Evolutionary conservation across 2,113 vertebrate species (phyloP).

Genomic region (Gambusia holbrooki): DNA sequence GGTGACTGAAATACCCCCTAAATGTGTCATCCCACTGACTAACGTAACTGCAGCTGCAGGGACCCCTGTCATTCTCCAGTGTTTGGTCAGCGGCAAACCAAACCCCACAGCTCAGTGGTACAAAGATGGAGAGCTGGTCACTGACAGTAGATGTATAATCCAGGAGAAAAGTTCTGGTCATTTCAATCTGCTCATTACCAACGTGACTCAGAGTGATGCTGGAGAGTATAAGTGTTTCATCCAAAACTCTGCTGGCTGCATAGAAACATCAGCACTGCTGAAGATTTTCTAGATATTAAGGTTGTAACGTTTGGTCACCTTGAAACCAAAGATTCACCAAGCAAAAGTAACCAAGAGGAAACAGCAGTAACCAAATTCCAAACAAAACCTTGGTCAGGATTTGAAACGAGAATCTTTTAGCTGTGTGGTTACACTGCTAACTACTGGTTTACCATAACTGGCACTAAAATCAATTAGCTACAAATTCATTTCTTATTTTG

Average conservation of each 20-base stretch:
- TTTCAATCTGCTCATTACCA: slow-evolving; percentile 89
- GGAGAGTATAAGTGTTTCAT: slow-evolving; percentile 93
- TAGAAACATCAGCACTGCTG: slow-evolving; percentile 84
- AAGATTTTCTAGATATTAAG: slow-evolving; percentile 79
- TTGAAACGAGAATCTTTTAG: not conserved
- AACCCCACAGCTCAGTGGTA: slow-evolving; percentile 86
- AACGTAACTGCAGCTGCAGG: slow-evolving; percentile 85
- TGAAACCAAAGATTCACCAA: not conserved
- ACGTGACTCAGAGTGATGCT: slow-evolving; percentile 82
- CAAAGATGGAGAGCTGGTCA: slow-evolving; percentile 84
- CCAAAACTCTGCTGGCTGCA: slow-evolving; percentile 85
- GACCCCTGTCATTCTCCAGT: slow-evolving; percentile 88
- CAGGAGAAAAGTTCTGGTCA: slow-evolving; percentile 86
- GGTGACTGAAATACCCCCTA: slow-evolving; percentile 87
- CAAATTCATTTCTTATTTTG: not conserved
- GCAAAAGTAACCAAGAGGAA: too few relatives aligned
- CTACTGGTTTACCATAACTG: not conserved
- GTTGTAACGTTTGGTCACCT: slow-evolving; percentile 5
- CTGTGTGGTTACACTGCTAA: not conserved
- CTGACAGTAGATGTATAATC: slow-evolving; percentile 83
- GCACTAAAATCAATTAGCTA: not conserved
- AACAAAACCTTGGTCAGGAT: too few relatives aligned
- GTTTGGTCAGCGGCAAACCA: slow-evolving; percentile 88
- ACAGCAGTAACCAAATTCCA: too few relatives aligned
- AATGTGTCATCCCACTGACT: slow-evolving; percentile 85